Evolutionary conservation across 2,113 vertebrate genomes (phyloP).

Genomic region (Silurus meridionalis): DNA sequence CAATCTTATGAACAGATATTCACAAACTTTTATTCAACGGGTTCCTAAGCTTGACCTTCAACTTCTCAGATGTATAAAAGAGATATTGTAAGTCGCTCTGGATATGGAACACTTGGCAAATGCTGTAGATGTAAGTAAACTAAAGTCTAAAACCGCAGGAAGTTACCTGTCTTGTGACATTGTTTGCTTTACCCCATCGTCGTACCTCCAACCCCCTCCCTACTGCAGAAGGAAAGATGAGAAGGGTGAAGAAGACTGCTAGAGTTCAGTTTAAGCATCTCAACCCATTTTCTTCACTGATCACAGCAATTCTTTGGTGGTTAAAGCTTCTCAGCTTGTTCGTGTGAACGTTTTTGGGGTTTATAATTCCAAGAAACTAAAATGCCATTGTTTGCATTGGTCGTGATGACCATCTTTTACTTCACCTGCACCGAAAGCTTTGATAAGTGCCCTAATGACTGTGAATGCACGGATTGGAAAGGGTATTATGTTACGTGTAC

Average conservation of each 20-base stretch:
- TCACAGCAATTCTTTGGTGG: not conserved
- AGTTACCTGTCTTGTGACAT: conserved; percentile 1
- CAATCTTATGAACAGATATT: too few relatives aligned
- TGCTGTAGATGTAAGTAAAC: too few relatives aligned
- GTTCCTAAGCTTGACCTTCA: too few relatives aligned
- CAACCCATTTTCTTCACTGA: not conserved
- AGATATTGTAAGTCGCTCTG: too few relatives aligned
- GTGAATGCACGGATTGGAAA: conserved; percentile 10
- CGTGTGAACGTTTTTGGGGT: not conserved
- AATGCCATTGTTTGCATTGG: conserved; percentile 7
- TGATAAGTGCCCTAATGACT: not conserved
- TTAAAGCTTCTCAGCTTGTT: not conserved
- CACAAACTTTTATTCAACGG: too few relatives aligned
- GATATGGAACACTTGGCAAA: too few relatives aligned
- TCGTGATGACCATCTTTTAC: not conserved
- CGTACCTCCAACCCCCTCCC: not conserved
- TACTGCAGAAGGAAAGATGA: not conserved
- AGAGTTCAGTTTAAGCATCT: not conserved
- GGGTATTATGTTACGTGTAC: conserved; percentile 16
- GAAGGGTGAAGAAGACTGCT: not conserved
- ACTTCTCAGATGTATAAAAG: too few relatives aligned
- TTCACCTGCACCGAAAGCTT: not conserved
- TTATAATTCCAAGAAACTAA: not conserved
- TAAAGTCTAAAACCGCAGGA: too few relatives aligned
- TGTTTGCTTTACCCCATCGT: conserved; percentile 15